Evolutionary conservation across 2,797 vertebrate genomes (phyloP), one percentile per base, ranked within the genome.

Genomic region (Ctenochaetus hawaiiensis): DNA sequence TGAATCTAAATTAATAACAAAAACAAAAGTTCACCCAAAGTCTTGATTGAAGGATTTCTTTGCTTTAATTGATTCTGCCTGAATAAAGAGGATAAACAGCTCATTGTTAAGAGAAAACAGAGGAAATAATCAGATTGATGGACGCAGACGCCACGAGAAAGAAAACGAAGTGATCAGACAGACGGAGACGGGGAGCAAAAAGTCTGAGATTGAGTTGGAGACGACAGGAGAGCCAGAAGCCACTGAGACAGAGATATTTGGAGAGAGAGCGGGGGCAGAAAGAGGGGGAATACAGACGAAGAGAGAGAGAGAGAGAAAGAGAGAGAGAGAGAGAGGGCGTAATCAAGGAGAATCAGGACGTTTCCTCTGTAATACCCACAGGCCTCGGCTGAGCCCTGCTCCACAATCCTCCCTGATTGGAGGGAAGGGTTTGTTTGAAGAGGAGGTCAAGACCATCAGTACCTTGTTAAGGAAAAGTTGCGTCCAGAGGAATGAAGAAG

Each of bases 351-450:
- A 92, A 94, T 93, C 93, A 92, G 87, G 87, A 91, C 75, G 64
- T 90, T 95, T 95, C 91, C 92, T 90, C 88, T 83, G 80, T 86
- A 92, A 91, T 93, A 92, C 87, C 85, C 85, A 89, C 90, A 93
- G 94, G 91, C 94, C 92, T 89, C 87, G 75, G 78, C 85, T 82
- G 82, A 93, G 92, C 89, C 91, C 91, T 76, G 82, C 73, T 83
- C 87, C 84, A 74, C 87, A 89, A 91, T 93, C 90, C 91, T 83
- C 67, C 77, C 90, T 94, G 94, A 95, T 95, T 96, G 94, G 91
- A 87, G 87, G 81, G 91, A 92, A 93, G 90, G 84, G 82, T 93
- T 92, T 94, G 92, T 95, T 94, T 94, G 93, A 93, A 94, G 93
- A 91, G 90, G 91, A 92, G 93, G 92, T 93, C 92, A 91, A 84